These are phyloP conservation scores for Trichoplusia ni DNA, from an alignment of 1,140 invertebrate genomes.

Conservation along the genomic window DNA sequence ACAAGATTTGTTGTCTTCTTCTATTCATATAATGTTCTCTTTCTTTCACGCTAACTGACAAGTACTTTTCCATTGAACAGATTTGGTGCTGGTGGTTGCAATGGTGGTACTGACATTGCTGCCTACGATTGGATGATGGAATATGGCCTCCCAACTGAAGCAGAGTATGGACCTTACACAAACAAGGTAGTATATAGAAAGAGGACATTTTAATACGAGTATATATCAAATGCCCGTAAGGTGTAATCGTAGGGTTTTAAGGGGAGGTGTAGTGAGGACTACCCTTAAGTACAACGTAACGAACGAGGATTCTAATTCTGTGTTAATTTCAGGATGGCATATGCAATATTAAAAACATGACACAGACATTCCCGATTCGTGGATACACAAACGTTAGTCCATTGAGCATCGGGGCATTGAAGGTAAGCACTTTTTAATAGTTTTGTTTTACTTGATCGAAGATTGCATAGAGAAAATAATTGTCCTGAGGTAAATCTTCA, in stretches of 20 bases:
- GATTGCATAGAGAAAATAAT: too few relatives aligned
- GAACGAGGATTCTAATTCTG: too few relatives aligned
- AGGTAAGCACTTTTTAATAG: constrained; percentile 48
- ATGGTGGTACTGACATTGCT: constrained; percentile 54
- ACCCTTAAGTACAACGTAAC: too few relatives aligned
- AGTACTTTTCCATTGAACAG: constrained; percentile 30
- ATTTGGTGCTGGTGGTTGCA: constrained; percentile 48
- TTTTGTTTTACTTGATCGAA: neutral
- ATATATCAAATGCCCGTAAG: too few relatives aligned
- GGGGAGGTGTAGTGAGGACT: too few relatives aligned
- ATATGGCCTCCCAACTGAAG: constrained; percentile 60
- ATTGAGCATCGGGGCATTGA: constrained; percentile 53
- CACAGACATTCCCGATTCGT: constrained; percentile 44
- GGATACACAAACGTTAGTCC: constrained; percentile 63
- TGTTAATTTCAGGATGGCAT: constrained; percentile 51
- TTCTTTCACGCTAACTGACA: neutral
- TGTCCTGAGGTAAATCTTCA: too few relatives aligned
- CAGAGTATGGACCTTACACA: constrained; percentile 58
- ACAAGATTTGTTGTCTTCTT: too few relatives aligned
- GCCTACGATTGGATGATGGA: constrained; percentile 64
- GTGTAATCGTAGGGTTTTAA: too few relatives aligned
- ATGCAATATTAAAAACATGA: constrained; percentile 63
- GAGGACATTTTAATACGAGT: neutral
- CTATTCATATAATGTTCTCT: neutral
- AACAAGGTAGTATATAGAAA: constrained; percentile 44